Base-by-base conservation (phyloP, 2,113 vertebrate species). In the Protomyctophum bolini region DNA sequence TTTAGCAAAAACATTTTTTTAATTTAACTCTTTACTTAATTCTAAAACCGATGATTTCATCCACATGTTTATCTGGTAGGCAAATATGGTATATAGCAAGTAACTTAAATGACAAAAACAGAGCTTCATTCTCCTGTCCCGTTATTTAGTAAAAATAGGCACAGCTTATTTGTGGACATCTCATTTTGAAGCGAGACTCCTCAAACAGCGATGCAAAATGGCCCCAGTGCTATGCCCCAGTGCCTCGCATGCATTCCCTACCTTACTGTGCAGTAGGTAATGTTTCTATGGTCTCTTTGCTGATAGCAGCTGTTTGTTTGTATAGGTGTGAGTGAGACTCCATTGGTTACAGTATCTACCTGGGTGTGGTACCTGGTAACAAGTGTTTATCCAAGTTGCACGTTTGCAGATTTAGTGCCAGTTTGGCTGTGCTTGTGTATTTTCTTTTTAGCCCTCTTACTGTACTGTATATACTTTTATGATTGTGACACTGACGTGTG, bases 231-330 rank as follows among this genome's bases (percentile, higher is more conserved):
- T 21, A 21, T 21, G 51, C 60, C 62, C 28, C n/a, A n/a, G 61
- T 9, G 10, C 33, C 66, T 62, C 48, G 67, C 52, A 28, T 66
- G 67, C 52, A 28, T 66, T 48, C 0, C 48, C 14, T 55, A 61
- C 41, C 15, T 5, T 2, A 28, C 59, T 11, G 33, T 41, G 45
- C n/a, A 29, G 58, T 70, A 28, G 51, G 15, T 56, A 58, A 56
- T 64, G 47, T 68, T 33, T 73, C 45, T 14, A 68, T 58, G 63
- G 66, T 70, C 33, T 48, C 33, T 10, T 50, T 62, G 55, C 57
- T 73, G 77, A 68, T 76, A 79, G 46, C 72, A 66, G 50, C 2
- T 76, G 14, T 10, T 49, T 63, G 66, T 66, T 75, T 80, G n/a
- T 69, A 11, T 50, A 3, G 60, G 70, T 72, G 76, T 63, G 78